Evolutionary conservation across 1,140 invertebrate genomes (phyloP).

Genomic region (Drosophila leontia): DNA sequence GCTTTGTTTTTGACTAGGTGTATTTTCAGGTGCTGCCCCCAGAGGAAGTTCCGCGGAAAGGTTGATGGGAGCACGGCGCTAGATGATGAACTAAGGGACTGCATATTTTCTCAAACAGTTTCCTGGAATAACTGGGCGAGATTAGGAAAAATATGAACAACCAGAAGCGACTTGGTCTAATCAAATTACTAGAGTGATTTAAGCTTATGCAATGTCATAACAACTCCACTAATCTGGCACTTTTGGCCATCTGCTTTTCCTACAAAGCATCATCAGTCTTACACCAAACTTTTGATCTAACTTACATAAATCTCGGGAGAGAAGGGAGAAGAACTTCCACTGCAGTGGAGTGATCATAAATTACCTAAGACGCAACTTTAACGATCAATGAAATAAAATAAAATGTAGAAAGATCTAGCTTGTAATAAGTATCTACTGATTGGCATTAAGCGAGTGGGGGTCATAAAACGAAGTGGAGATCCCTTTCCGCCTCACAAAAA

Average conservation of each 20-base stretch:
- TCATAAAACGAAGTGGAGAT: constrained; percentile 51
- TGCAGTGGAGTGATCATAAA: constrained; percentile 44
- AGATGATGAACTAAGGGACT: constrained; percentile 16
- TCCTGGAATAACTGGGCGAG: constrained; percentile 17
- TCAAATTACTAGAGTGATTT: constrained; percentile 1
- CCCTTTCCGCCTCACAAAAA: not conserved
- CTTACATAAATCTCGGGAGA: constrained; percentile 7
- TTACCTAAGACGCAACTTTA: constrained; percentile 42
- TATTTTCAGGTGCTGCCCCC: constrained; percentile 60
- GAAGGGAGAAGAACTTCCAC: not conserved
- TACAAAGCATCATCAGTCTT: constrained; percentile 13
- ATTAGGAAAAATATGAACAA: not conserved
- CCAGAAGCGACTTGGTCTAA: not conserved
- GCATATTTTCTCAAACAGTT: constrained; percentile 1
- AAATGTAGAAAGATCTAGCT: constrained; percentile 17
- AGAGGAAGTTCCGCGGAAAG: constrained; percentile 57
- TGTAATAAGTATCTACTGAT: constrained; percentile 58
- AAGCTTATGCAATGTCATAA: constrained; percentile 2
- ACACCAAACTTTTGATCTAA: not conserved
- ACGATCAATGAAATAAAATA: constrained; percentile 61
- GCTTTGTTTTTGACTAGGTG: constrained; percentile 27
- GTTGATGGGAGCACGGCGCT: constrained; percentile 14
- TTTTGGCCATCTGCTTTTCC: constrained; percentile 1
- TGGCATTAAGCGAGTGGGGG: constrained; percentile 45
- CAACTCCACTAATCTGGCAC: not conserved